Conservation (phyloP, 2,113 vertebrate genomes). For the Percopsis transmontana region DNA sequence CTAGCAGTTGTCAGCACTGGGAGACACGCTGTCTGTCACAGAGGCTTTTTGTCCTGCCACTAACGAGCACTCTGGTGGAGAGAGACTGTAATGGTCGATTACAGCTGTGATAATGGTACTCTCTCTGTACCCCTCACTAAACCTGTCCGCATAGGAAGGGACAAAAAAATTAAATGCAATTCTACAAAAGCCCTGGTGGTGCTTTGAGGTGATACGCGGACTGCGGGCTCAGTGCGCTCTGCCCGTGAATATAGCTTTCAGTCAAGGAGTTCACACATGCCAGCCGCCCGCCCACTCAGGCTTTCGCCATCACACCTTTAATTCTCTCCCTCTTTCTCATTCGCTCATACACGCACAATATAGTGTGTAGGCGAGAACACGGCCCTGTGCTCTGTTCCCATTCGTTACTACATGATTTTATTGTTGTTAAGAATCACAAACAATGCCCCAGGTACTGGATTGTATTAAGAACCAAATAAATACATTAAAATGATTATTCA, state of each 20-base stretch:
- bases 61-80: slow-evolving; percentile 64
- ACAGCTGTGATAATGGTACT: slow-evolving; percentile 64
- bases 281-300: background rate
- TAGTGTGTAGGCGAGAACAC: background rate
- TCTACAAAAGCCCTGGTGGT: slow-evolving; percentile 44
- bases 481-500: slow-evolving; percentile 45
- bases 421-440: slow-evolving; percentile 50
- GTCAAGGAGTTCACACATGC: slow-evolving; percentile 51
- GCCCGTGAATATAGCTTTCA: slow-evolving; percentile 54
- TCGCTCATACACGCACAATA: slow-evolving; percentile 11
- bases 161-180: slow-evolving; percentile 50
- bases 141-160: slow-evolving; percentile 48
- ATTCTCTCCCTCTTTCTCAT: slow-evolving; percentile 22
- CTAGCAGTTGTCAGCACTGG: slow-evolving; percentile 59
- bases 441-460: slow-evolving; percentile 35
- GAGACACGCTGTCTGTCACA: slow-evolving; percentile 54
- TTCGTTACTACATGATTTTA: slow-evolving; percentile 31
- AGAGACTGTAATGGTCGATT: slow-evolving; percentile 64
- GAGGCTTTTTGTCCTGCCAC: slow-evolving; percentile 63
- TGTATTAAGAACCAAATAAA: slow-evolving; percentile 37
- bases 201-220: slow-evolving; percentile 63
- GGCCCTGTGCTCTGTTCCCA: slow-evolving; percentile 28
- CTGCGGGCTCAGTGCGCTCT: slow-evolving; percentile 49
- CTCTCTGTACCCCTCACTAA: slow-evolving; percentile 52
- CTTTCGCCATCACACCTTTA: background rate